These are phyloP conservation scores for Sminthurides aquaticus DNA, from an alignment of 2,888 invertebrate species.

Conservation along the genomic window DNA sequence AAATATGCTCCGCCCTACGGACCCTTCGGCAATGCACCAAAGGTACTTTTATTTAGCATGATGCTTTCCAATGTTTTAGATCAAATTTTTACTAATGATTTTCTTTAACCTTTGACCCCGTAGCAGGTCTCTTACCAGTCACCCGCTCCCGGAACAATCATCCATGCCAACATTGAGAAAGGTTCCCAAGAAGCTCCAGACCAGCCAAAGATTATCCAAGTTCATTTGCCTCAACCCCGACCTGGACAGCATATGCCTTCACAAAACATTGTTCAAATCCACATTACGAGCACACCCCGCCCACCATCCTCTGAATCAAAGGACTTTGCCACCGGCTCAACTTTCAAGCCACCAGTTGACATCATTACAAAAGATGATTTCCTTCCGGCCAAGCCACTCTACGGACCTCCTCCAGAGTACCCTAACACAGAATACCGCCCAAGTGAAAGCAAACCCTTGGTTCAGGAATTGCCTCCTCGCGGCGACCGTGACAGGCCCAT, in stretches of 20 bases:
- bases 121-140: neutral
- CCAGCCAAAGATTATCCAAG: slow-evolving; percentile 20
- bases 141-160: slow-evolving; percentile 9
- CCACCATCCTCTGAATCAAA: slow-evolving; percentile 18
- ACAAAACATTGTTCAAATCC: slow-evolving; percentile 22
- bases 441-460: slow-evolving; percentile 16
- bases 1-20: slow-evolving; percentile 12
- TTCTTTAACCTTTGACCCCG: neutral
- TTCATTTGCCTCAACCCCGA: slow-evolving; percentile 10
- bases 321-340: slow-evolving; percentile 20
- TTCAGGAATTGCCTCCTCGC: neutral
- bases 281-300: slow-evolving; percentile 18
- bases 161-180: slow-evolving; percentile 13
- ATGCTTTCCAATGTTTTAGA: neutral
- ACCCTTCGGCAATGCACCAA: neutral
- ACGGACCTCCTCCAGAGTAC: slow-evolving; percentile 29
- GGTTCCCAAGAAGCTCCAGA: slow-evolving; percentile 4
- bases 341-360: slow-evolving; percentile 21
- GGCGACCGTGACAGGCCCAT: slow-evolving; percentile 9
- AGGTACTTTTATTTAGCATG: neutral
- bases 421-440: slow-evolving; percentile 36
- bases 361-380: slow-evolving; percentile 12
- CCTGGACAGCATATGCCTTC: neutral
- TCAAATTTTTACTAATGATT: neutral
- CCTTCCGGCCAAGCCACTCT: slow-evolving; percentile 7